Evolutionary conservation across 2,888 invertebrate genomes (phyloP), one percentile per base, ranked within the genome.

Genomic region (Isotomurus palustris): DNA sequence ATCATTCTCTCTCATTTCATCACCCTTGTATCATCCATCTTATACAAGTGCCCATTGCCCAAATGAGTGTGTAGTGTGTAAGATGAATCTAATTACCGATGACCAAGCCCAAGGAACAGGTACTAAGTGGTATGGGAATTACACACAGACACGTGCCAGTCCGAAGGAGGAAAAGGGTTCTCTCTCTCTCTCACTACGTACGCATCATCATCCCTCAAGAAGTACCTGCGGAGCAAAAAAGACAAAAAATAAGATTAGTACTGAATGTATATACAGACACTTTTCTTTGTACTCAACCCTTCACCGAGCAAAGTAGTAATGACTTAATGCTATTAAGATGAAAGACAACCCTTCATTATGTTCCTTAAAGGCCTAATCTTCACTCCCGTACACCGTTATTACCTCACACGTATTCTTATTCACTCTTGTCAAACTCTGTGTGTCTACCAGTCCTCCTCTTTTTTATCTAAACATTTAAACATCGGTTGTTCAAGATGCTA

Each of bases 191-290:
- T 35, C 44, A 40, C 27, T 36, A 32, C 29, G 32, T 36, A 35
- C 17, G 50, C 44, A 43, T 36, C 29, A 45, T 32, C 24, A 32
- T 44, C 53, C 53, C n/a, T n/a, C n/a, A n/a, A n/a, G n/a, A 45
- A 41, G 45, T 47, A 48, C 48, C 40, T 47, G 47, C 36, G 53
- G 44, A 54, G 36, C 47, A 54, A 25, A 54, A 54, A 54, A 54
- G 54, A 53, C 53, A 43, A 21, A 19, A 24, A 50, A 24, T 22
- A 53, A 22, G 32, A 36, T 28, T 40, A 38, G 49, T 36, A 25
- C 14, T 10, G 32, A 43, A 22, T 43, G 24, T 19, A 43, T 19
- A 12, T 21, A 24, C 24, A 38, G 19, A 38, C 38, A 43, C 43
- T 24, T 19, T 43, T 40, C 43, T 8, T 22, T 43, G 19, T 14